These are phyloP conservation scores for Formicarius rufipectus DNA, from an alignment of 2,113 vertebrate genomes.

Conservation along the genomic window DNA sequence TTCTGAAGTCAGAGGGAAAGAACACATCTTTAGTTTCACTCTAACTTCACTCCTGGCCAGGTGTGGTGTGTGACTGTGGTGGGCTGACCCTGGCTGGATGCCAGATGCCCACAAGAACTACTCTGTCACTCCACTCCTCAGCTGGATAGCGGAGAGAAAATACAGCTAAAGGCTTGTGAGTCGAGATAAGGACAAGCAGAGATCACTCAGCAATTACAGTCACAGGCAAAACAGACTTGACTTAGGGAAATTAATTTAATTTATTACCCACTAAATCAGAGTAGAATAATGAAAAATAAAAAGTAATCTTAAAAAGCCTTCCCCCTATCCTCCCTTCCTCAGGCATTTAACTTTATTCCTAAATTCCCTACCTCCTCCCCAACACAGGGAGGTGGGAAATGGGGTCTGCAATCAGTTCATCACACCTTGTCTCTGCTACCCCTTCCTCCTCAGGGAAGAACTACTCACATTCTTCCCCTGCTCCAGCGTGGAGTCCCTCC, in stretches of 20 bases:
- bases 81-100: not conserved
- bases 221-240: not conserved
- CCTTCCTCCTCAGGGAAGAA: not conserved
- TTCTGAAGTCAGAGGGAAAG: not conserved
- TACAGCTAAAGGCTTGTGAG: accelerated
- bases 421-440: not conserved
- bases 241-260: not conserved
- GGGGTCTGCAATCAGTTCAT: too few species aligned
- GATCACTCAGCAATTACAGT: not conserved
- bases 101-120: not conserved
- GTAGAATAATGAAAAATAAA: not conserved
- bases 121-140: not conserved
- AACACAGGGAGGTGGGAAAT: accelerated
- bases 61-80: not conserved
- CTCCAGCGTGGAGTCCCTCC: not conserved
- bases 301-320: not conserved
- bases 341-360: not conserved
- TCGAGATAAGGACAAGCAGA: not conserved
- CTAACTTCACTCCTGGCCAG: not conserved
- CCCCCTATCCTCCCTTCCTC: not conserved
- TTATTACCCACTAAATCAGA: not conserved
- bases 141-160: not conserved
- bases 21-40: not conserved
- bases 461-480: not conserved
- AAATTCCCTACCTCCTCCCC: not conserved